Base-by-base conservation (phyloP, 2,888 invertebrate species). In the Drosophila infuscata region DNA sequence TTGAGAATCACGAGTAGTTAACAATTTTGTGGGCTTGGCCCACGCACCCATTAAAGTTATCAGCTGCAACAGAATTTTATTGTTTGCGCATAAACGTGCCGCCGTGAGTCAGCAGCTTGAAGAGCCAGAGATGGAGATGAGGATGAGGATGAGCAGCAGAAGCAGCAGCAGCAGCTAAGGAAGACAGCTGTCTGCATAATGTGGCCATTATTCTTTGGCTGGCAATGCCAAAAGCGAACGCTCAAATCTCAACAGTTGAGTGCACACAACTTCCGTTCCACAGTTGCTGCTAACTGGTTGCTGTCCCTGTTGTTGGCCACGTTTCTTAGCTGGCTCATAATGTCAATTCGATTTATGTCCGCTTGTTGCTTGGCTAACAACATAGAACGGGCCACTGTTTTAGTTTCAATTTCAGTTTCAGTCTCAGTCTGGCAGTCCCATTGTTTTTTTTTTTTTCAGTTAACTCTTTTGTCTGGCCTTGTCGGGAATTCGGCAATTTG, bases 241-340 rank as follows among this genome's bases (percentile, higher is more conserved):
- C 35, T 25, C 29, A 70, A 70, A 75, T 78, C 70, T 89, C 75
- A 89, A 85, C 85, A 86, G 81, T 86, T 77, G 89, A 86, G 81
- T 90, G 86, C 83, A 74, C 90, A 86, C 74, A 75, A 86, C 89
- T 90, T 86, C 86, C 90, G 86, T 86, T 90, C 90, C 89, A 90
- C 68, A 76, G 86, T 56, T 41, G 15, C 46, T 46, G 46, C 17
- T 17, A 49, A 49, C 63, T 64, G 70, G 41, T 54, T 65, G 32
- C 46, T 66, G 60, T 41, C 53, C 32, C 32, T 46, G 41, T 33
- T 41, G 12, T 30, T 61, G 61, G 65, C 48, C 65, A 41, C 74
- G 70, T 83, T 87, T 83, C 79, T 85, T 73, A 83, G 67, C 76
- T 83, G 83, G 86, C 82, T 88, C 90, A 86, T 86, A 86, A 86